Conservation (phyloP, 2,888 invertebrate species). For the Belgica antarctica region DNA sequence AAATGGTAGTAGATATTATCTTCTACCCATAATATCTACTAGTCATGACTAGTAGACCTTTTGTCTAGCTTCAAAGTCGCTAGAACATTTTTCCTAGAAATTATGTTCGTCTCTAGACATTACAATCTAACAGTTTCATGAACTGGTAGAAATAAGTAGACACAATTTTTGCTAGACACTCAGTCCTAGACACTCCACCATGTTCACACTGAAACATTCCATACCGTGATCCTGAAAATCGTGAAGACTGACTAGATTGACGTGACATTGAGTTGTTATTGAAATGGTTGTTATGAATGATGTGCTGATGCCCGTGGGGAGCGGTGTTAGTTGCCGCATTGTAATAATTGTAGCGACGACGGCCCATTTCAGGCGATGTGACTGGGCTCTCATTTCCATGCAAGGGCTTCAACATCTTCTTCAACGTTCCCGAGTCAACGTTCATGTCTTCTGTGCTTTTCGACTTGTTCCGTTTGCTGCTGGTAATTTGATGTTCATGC, state of each 20-base stretch:
- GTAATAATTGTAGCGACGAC: slow-evolving; percentile 71
- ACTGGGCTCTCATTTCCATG: slow-evolving; percentile 85
- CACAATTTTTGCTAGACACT: too few relatives aligned
- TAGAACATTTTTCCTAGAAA: too few relatives aligned
- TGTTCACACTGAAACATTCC: too few relatives aligned
- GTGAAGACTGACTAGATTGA: slow-evolving; percentile 65
- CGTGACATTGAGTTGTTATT: slow-evolving; percentile 61
- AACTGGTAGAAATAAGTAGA: too few relatives aligned
- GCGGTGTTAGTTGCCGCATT: slow-evolving; percentile 58
- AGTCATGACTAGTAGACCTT: too few relatives aligned
- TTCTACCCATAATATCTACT: too few relatives aligned
- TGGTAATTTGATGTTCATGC: slow-evolving; percentile 70
- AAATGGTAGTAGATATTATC: too few relatives aligned
- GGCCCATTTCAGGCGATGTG: slow-evolving; percentile 86
- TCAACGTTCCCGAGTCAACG: slow-evolving; percentile 75
- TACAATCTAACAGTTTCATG: too few relatives aligned
- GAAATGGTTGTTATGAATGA: slow-evolving; percentile 56
- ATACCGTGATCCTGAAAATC: slow-evolving; percentile 65
- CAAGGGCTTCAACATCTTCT: slow-evolving; percentile 92
- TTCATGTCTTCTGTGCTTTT: slow-evolving; percentile 91
- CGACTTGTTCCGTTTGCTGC: slow-evolving; percentile 75
- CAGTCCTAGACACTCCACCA: slow-evolving; percentile 28
- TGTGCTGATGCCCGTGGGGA: slow-evolving; percentile 62
- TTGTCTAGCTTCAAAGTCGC: too few relatives aligned
- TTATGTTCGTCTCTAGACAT: too few relatives aligned